Base-by-base conservation (phyloP, 2,888 invertebrate genomes). In the Mesorhabditis sp. region DNA sequence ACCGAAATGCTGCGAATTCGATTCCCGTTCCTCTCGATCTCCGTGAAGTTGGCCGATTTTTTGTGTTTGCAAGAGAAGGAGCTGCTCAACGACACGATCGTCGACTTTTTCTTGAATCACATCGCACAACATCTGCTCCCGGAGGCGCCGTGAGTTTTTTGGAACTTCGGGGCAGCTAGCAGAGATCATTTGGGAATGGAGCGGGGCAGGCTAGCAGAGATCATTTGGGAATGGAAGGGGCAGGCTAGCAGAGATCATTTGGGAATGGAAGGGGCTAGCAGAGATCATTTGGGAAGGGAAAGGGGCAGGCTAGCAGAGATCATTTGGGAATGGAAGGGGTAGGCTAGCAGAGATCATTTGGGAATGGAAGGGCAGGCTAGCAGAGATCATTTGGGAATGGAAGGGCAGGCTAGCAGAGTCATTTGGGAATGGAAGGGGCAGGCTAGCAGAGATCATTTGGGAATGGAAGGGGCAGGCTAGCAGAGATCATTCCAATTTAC, bases 61-160 rank as follows among this genome's bases (percentile, higher is more conserved):
- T 75, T 78, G 65, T 82, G 81, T 73, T 75, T 83, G 5, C 76
- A 75, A 63, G 58, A 50, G 58, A 50, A 77, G 77, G 78, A 78
- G 67, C 72, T 79, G 43, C 72, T 83, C 63, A 81, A 81, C 65
- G 82, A 82, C 71, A 81, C 82, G 13, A 78, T 83, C 67, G 79
- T 83, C 62, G 83, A 83, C 70, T 83, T 83, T 70, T 83, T 76
- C 73, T 71, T 83, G 70, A 83, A 83, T 74, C 81, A 83, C 69
- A 76, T 83, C 63, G 80, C 80, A 43, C 76, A 79, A 63, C 80
- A 82, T 70, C 70, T 81, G 28, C 73, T 82, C 13, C 78, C 79
- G 42, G 78, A 81, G 61, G 78, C 74, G 69, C 68, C 71, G 70
- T 73, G 43, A 72, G 72, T 69, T 62, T 42, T 10, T 69, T 13